Evolutionary conservation across 2,888 invertebrate genomes (phyloP), one percentile per base, ranked within the genome.

Genomic region (Apamea sordens): DNA sequence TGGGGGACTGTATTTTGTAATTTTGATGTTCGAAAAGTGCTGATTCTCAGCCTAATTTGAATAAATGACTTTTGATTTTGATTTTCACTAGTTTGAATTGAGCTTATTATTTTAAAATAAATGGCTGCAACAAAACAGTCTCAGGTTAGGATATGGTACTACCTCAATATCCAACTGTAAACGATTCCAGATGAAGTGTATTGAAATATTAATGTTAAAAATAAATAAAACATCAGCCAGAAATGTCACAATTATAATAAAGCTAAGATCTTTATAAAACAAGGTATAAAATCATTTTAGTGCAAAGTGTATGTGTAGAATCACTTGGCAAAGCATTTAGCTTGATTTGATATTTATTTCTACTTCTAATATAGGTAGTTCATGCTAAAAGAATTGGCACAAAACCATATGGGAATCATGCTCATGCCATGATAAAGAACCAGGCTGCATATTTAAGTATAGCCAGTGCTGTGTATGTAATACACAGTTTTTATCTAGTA

Each of bases 111-210:
- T 71, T 61, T 21, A 28, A 59, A 41, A 73, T 21, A 32, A 47
- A 47, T 18, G 28, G 32, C 36, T n/a, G 13, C n/a, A 3, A 44
- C 18, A 44, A 47, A 75, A 61, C 21, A 21, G 47, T n/a, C 21
- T 32, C 28, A 59, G 32, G 28, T 24, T 56, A 44, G 36, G 6
- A 44, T 18, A 56, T 28, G n/a, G 13, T 36, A n/a, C 59, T 73
- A 13, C 32, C 32, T 18, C 32, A 59, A 32, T 36, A 72, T 32
- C 10, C 53, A 76, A 50, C 73, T 68, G 50, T 73, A 77, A 64
- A 73, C 24, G 1, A 80, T 44, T 56, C 6, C 47, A 65, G n/a
- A 47, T 76, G 15, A 50, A 65, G 7, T 44, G 21, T 41, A 56
- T 32, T 28, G 24, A 21, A 18, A 63, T 8, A 53, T 24, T 36